Conservation (phyloP, 53 echinoderm and acorn worm genomes). For the Crossaster papposus region DNA sequence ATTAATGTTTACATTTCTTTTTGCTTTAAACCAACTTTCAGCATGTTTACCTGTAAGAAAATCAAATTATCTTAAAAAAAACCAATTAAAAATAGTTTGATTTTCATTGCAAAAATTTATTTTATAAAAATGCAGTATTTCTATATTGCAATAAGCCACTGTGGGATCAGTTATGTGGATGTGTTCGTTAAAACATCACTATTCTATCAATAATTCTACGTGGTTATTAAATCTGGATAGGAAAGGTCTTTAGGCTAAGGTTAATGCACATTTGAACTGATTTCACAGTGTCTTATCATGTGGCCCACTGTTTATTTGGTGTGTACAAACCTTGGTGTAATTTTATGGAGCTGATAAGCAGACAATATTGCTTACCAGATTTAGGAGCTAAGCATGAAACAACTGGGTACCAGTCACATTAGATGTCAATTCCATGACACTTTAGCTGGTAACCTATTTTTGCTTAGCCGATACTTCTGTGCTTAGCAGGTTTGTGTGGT, state of each 20-base stretch:
- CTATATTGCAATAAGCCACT: neutral
- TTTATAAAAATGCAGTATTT: too few relatives aligned
- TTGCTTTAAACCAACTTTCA: neutral
- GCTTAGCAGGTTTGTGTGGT: too few relatives aligned
- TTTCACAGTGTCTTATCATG: neutral
- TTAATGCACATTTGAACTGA: neutral
- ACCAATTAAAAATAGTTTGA: neutral
- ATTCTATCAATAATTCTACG: too few relatives aligned
- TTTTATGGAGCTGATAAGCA: too few relatives aligned
- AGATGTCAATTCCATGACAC: too few relatives aligned
- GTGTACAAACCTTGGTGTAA: neutral
- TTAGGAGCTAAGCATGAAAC: too few relatives aligned
- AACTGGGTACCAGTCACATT: too few relatives aligned
- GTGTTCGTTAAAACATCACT: neutral
- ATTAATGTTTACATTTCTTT: neutral
- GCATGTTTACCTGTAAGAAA: neutral
- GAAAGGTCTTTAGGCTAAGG: too few relatives aligned
- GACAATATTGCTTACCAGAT: too few relatives aligned
- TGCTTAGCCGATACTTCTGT: too few relatives aligned
- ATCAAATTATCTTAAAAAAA: neutral
- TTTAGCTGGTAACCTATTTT: too few relatives aligned
- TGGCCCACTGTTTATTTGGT: neutral
- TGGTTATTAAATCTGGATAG: too few relatives aligned
- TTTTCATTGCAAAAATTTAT: neutral
- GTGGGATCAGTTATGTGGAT: constrained; percentile 2